Base-by-base conservation (phyloP, 2,113 vertebrate genomes). In the Lampris megalopsis region DNA sequence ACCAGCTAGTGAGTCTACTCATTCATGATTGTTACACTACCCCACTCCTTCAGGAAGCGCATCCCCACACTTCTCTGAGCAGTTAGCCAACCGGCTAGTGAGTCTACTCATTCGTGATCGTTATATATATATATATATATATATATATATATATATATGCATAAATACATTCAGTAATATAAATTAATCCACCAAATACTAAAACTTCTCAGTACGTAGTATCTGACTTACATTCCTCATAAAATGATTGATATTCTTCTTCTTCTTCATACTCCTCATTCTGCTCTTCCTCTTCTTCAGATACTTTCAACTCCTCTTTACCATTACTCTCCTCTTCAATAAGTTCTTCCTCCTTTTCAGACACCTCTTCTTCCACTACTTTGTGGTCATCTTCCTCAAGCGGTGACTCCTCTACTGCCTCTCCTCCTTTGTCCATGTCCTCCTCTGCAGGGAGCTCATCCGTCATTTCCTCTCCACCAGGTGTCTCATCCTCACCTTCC, bases 181-280 rank as follows among this genome's bases (percentile, higher is more conserved):
- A 2, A 63, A 68, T n/a, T 49, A 43, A 68, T 57, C 3, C 54
- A 58, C 49, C 1, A 1, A 54, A 24, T 13, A 61, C 48, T 61
- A 13, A 57, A 57, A n/a, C 37, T 40, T 60, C 75, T 50, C 1
- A 0, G 36, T 72, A 49, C 11, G 9, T 6, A 24, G 24, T 24
- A 9, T 52, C 1, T 43, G 2, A 82, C 90, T 84, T 80, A 93
- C 88, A 89, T 84, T 92, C 62, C 13, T 86, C 66, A 49, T 88
- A 80, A 53, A 24, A 35, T 43, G 57, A 63, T 69, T 3, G 36
- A 13, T 86, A 41, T 10, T 79, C 73, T 77, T 90, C 85, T 40
- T 42, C 40, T 41, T 13, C 59, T 41, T 41, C 38, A 42, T 41
- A 3, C 37, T 61, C 75, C 80, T 61, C 58, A 8, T 6, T 71